Conservation (phyloP, 2,888 invertebrate genomes). For the Bombylius discolor region DNA sequence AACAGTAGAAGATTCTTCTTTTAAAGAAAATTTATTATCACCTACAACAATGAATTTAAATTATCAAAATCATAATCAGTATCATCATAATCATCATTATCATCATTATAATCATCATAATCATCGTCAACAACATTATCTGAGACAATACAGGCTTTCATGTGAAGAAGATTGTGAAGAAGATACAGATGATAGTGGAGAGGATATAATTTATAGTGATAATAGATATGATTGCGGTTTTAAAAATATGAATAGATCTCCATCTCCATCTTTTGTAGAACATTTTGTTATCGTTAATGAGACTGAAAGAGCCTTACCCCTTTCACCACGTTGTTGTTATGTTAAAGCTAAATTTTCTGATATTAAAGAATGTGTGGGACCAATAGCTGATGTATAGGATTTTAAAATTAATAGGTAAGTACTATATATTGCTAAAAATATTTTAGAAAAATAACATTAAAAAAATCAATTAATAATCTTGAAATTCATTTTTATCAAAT, state of each 20-base stretch:
- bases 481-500: too few relatives aligned
- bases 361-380: constrained; percentile 18
- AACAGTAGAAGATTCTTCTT: too few relatives aligned
- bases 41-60: background rate
- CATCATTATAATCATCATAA: constrained; percentile 4
- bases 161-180: background rate
- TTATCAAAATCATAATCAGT: background rate
- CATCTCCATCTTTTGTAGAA: constrained; percentile 1
- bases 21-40: background rate
- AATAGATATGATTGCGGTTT: constrained; percentile 2
- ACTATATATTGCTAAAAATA: too few relatives aligned
- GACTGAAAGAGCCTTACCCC: constrained; percentile 10
- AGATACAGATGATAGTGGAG: background rate
- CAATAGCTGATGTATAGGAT: constrained; percentile 18
- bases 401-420: background rate
- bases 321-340: constrained; percentile 15
- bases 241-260: constrained; percentile 1
- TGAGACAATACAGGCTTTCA: background rate
- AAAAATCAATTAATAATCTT: too few relatives aligned
- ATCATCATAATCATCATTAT: background rate
- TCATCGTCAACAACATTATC: background rate
- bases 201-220: constrained; percentile 1
- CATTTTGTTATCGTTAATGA: constrained; percentile 14
- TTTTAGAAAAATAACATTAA: too few relatives aligned
- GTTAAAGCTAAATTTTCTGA: constrained; percentile 18